Evolutionary conservation across 2,888 invertebrate genomes (phyloP), one percentile per base, ranked within the genome.

Genomic region (Nomada goodeniana): DNA sequence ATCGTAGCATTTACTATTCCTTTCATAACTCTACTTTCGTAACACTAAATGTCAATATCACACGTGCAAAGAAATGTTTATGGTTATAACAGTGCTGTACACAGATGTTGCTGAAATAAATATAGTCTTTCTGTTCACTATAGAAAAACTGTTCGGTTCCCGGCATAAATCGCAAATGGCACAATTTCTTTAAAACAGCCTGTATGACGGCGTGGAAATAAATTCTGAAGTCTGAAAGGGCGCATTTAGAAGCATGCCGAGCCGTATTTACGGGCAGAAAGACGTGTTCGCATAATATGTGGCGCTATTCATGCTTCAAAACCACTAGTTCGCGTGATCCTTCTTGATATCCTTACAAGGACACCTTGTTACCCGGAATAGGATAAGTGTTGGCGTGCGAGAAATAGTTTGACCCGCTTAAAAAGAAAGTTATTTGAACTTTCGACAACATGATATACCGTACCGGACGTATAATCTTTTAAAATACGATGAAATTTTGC

Each of bases 321-420:
- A 74, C 67, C 84, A 67, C 57, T 23, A 59, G 63, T 20, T 84
- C 84, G 85, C 84, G 84, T 85, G 85, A 84, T 84, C 68, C 74
- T 77, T 55, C 29, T 52, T 69, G 74, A 81, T 81, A 81, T 84
- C 77, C 74, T 67, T 55, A 57, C 81, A 81, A 84, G 84, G 84
- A 84, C 81, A 75, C 53, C 74, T n/a, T 63, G 55, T 57, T 74
- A 61, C 52, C 47, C 44, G 26, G 69, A 74, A 77, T 80, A 71
- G 63, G 64, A 76, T 70, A 80, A 61, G 70, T 70, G 65, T 67
- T 76, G 74, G 80, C 84, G 84, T 84, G 84, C 64, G 73, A 53
- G 20, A 68, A 53, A 55, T 74, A 74, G 60, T 44, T 74, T 57
- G 60, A 52, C 26, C 50, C 63, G 64, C 67, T 81, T 76, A 76